Evolutionary conservation across 2,113 vertebrate species (phyloP), one percentile per base, ranked within the genome.

Genomic region (Dryoscopus gambensis): DNA sequence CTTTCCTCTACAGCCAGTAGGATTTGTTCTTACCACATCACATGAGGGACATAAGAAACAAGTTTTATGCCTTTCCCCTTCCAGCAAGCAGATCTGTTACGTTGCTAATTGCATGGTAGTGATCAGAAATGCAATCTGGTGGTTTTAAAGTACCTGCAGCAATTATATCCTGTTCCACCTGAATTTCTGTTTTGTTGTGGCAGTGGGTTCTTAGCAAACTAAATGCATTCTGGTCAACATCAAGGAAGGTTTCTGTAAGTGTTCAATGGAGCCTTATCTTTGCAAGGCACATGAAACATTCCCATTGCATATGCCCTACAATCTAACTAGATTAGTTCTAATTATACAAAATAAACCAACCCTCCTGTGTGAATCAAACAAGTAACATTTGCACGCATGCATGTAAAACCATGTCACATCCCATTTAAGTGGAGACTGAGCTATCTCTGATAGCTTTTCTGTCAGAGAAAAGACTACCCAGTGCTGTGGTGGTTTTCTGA

Each of bases 221-320:
- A 75, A 89, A 60, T 44, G 33, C 27, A 90, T 70, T 86, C 78
- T 82, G 64, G 70, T 93, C 64, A 78, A 50, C 70, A 84, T 79
- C 2, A 35, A 88, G 35, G 73, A 65, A 75, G 77, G 68, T 46
- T 78, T 70, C 78, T 90, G 4, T 28, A 78, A 57, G 73, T 53
- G 52, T 93, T 89, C 50, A 0, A 0, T n/a, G 49, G 67, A 93
- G 71, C 42, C 64, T 90, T 90, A 77, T 85, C 75, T 83, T 84
- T 91, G 50, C 73, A 95, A 83, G 93, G 96, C 89, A 94, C 73
- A 90, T 71, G 39, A 90, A 93, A 77, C 40, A 49, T 44, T 25
- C 65, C 74, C 56, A 53, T 31, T 91, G 82, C 84, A 82, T 92
- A 79, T 83, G 76, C 52, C 84, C 56, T 53, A 65, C 46, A 79